A percentile compares a stretch with the other conserved stretches of the same genome.
Evolutionary conservation across 2,888 invertebrate species (phyloP).

Genomic region (Clostera curtula): DNA sequence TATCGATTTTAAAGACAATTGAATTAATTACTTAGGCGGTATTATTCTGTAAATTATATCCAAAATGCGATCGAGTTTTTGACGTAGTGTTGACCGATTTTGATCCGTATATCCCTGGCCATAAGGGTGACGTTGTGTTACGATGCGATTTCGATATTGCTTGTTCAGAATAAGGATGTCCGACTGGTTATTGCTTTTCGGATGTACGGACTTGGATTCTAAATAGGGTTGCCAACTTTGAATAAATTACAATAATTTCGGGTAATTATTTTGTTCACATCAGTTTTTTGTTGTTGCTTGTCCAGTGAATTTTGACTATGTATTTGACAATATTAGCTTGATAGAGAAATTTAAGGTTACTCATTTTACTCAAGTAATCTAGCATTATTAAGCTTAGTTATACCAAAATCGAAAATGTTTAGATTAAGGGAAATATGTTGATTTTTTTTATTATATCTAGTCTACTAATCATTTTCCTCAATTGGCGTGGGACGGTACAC

Average conservation of each 20-base stretch:
- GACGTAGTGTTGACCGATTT: slow-evolving; percentile 26
- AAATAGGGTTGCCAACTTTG: slow-evolving; percentile 13
- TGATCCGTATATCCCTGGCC: slow-evolving; percentile 24
- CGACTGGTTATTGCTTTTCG: slow-evolving; percentile 39
- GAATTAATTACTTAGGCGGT: slow-evolving; percentile 37
- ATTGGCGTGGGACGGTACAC: too few relatives aligned
- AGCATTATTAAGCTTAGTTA: too few relatives aligned
- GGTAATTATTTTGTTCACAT: slow-evolving; percentile 6
- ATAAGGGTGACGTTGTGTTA: slow-evolving; percentile 34
- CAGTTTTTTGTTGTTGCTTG: neutral
- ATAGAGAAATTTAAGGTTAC: too few relatives aligned
- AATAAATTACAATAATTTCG: slow-evolving; percentile 13
- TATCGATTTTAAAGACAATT: slow-evolving; percentile 26
- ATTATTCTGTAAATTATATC: slow-evolving; percentile 50
- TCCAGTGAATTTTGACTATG: too few relatives aligned
- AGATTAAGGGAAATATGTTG: too few relatives aligned
- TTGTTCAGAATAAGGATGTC: slow-evolving; percentile 45
- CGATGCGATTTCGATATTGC: slow-evolving; percentile 20
- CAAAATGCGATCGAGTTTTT: slow-evolving; percentile 23
- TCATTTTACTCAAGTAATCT: too few relatives aligned
- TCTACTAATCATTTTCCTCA: too few relatives aligned
- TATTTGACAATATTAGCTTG: too few relatives aligned
- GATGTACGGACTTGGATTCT: slow-evolving; percentile 22
- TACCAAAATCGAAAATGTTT: too few relatives aligned
- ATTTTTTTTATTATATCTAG: too few relatives aligned